phyloP scores from a whole-genome alignment of 2,113 vertebrate genomes.

The Leucopsar rothschildi region DNA sequence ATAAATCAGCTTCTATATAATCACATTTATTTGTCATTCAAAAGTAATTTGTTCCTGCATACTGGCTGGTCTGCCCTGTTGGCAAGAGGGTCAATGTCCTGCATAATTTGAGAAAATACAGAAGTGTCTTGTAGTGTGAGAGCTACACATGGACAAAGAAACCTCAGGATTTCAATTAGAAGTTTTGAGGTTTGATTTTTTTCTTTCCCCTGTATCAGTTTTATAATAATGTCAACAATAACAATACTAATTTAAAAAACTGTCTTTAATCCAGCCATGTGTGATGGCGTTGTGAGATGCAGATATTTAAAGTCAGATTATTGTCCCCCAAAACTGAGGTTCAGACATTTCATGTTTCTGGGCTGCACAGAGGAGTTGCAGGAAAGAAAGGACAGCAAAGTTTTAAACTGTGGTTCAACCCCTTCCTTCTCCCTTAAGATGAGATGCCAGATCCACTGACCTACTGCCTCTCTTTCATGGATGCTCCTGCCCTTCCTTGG shows the following conservation, averaged over 20 bases:
- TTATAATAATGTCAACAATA: neutral
- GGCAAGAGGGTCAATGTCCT: neutral
- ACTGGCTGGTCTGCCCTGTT: neutral
- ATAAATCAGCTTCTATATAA: too few species aligned
- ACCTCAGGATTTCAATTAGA: neutral
- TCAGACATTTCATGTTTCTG: fast-evolving
- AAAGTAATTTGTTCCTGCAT: too few species aligned
- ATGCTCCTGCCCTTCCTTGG: neutral
- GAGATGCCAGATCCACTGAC: neutral
- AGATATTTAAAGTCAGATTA: neutral
- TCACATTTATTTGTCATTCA: too few species aligned
- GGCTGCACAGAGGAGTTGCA: neutral
- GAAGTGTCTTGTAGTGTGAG: neutral
- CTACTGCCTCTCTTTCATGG: neutral
- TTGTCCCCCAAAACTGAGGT: neutral
- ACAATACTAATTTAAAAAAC: neutral
- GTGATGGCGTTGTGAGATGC: neutral
- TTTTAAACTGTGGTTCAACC: neutral
- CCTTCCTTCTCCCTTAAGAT: neutral
- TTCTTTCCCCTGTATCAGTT: neutral
- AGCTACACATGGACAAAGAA: neutral
- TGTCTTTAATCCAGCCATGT: neutral
- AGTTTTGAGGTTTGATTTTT: neutral
- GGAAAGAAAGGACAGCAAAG: neutral
- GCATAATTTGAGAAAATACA: neutral